These are phyloP conservation scores for Callimorpha dominula DNA, from an alignment of 2,888 invertebrate species.

Conservation along the genomic window DNA sequence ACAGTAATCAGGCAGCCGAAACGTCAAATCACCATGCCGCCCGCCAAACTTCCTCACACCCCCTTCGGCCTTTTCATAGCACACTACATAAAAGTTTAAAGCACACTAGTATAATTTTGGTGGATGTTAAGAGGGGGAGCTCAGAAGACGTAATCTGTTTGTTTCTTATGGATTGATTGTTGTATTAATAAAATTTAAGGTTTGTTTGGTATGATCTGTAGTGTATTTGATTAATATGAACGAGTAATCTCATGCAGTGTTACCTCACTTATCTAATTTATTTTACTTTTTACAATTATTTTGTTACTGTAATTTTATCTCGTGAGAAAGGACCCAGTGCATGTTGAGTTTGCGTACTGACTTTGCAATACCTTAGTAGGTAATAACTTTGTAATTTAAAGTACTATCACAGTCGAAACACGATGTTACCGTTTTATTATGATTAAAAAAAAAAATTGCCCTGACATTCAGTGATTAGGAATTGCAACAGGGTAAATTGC, in stretches of 20 bases:
- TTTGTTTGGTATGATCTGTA: constrained; percentile 56
- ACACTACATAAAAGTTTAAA: constrained; percentile 7
- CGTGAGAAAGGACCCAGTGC: too few relatives aligned
- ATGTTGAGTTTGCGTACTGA: too few relatives aligned
- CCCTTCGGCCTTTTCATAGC: not conserved
- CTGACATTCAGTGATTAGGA: too few relatives aligned
- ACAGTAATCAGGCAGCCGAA: constrained; percentile 16
- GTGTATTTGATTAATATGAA: constrained; percentile 58
- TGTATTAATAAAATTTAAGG: constrained; percentile 60
- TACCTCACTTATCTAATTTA: constrained; percentile 37
- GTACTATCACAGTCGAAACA: too few relatives aligned
- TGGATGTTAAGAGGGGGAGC: not conserved
- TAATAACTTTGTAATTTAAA: too few relatives aligned
- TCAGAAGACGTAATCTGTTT: not conserved
- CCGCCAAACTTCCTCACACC: constrained; percentile 6
- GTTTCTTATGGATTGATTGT: constrained; percentile 14
- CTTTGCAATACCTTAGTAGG: too few relatives aligned
- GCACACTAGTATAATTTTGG: not conserved
- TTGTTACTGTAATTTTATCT: too few relatives aligned
- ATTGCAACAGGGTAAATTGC: too few relatives aligned
- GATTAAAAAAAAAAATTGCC: too few relatives aligned
- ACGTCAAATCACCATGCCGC: constrained; percentile 15
- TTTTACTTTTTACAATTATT: too few relatives aligned
- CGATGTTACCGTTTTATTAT: too few relatives aligned
- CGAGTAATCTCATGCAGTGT: constrained; percentile 55